Percentiles rank a stretch among this genome's conserved stretches.
phyloP scores from a whole-genome alignment of 2,888 invertebrate species.

The Pyrrhosoma nymphula region DNA sequence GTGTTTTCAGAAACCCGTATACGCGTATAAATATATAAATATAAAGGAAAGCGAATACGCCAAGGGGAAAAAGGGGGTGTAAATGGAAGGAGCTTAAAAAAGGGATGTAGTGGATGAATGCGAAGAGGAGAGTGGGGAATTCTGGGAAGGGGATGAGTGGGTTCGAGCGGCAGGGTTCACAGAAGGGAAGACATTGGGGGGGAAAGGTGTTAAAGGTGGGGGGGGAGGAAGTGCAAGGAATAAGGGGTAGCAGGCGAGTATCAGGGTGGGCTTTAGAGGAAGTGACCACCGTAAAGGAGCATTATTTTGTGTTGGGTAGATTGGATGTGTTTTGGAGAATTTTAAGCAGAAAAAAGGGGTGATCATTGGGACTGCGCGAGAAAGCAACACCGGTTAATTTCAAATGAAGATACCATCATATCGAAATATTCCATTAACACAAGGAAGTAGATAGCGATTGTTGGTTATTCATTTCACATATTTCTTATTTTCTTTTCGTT shows the following conservation, averaged over 20 bases:
- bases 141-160: neutral
- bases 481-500: too few species aligned
- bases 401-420: too few species aligned
- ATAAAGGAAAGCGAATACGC: neutral
- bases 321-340: neutral
- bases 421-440: too few species aligned
- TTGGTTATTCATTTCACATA: too few species aligned
- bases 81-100: neutral
- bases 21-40: conserved; percentile 19
- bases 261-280: neutral
- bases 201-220: neutral
- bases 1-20: neutral
- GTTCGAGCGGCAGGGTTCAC: neutral
- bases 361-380: too few species aligned
- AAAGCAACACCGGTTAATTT: too few species aligned
- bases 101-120: neutral
- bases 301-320: neutral
- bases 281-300: neutral
- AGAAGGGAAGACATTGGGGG: too few species aligned
- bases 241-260: neutral
- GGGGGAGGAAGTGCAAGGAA: neutral
- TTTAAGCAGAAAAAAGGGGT: too few species aligned
- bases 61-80: neutral
- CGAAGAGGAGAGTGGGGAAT: neutral
- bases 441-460: too few species aligned